A percentile compares a stretch with the other conserved stretches of the same genome.
phyloP scores from a whole-genome alignment of 2,888 invertebrate species.

The Mesopsocus fuscifrons region DNA sequence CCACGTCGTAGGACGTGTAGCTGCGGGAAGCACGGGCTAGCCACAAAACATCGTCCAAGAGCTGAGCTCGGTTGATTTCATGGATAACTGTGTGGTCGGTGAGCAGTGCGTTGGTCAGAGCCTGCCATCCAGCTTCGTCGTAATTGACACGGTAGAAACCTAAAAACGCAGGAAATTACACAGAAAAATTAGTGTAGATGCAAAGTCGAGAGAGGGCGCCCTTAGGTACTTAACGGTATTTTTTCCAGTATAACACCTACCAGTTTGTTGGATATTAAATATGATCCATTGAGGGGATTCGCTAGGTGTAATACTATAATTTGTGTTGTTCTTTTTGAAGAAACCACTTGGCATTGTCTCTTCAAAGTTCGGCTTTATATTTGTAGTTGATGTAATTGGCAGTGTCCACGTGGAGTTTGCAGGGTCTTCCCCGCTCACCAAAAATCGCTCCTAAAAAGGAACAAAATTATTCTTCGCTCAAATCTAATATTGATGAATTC shows the following conservation, averaged over 20 bases:
- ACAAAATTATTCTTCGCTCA: too few species aligned
- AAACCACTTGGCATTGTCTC: conserved; percentile 31
- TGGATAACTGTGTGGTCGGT: conserved; percentile 31
- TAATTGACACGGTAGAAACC: conserved; percentile 52
- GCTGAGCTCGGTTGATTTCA: conserved; percentile 51
- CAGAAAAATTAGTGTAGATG: background rate
- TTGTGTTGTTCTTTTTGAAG: conserved; percentile 22
- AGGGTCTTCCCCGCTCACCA: background rate
- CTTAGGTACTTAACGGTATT: too few species aligned
- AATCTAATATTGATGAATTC: too few species aligned
- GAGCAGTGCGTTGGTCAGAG: conserved; percentile 29
- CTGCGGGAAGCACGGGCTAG: conserved; percentile 28
- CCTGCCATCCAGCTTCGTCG: conserved; percentile 34
- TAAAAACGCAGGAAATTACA: conserved; percentile 20
- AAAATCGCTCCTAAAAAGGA: conserved; percentile 12
- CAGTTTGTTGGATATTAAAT: conserved; percentile 41
- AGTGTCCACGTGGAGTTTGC: conserved; percentile 33
- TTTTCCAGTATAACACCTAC: conserved; percentile 21
- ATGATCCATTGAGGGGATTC: conserved; percentile 32
- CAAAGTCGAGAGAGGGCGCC: too few species aligned
- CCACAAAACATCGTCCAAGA: conserved; percentile 62
- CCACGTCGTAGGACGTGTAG: background rate
- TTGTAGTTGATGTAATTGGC: conserved; percentile 33
- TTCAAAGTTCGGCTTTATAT: conserved; percentile 25
- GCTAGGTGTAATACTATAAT: conserved; percentile 16